Percentiles rank a stretch among this genome's conserved stretches.
These are phyloP conservation scores for Drosophila koepferae DNA, from an alignment of 2,888 invertebrate genomes.

Conservation along the genomic window DNA sequence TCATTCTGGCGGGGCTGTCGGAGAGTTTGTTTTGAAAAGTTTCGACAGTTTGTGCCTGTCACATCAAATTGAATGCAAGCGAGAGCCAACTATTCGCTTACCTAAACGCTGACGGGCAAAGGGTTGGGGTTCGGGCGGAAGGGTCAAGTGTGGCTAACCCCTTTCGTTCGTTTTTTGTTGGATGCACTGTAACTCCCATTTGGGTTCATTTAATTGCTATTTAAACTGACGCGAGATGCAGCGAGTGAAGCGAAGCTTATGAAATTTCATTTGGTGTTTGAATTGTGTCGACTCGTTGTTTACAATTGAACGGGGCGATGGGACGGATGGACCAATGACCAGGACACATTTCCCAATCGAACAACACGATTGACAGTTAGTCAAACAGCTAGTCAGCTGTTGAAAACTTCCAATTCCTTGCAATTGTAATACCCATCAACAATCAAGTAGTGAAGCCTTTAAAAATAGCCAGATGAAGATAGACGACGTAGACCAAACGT, in stretches of 20 bases:
- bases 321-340: constrained; percentile 7
- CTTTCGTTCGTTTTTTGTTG: not conserved
- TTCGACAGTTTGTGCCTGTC: constrained; percentile 71
- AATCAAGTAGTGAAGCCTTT: not conserved
- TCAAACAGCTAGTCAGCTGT: constrained; percentile 11
- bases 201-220: constrained; percentile 71
- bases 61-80: constrained; percentile 45
- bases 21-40: constrained; percentile 66
- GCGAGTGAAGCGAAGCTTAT: constrained; percentile 55
- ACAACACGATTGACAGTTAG: constrained; percentile 61
- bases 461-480: not conserved
- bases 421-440: not conserved
- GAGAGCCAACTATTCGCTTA: constrained; percentile 27
- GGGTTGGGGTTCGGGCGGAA: not conserved
- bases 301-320: constrained; percentile 49
- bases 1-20: not conserved
- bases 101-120: not conserved
- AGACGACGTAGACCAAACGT: not conserved
- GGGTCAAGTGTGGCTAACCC: not conserved
- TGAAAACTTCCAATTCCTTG: not conserved
- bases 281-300: constrained; percentile 55
- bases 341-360: constrained; percentile 70
- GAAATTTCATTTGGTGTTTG: constrained; percentile 75
- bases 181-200: constrained; percentile 10
- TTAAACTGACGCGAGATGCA: constrained; percentile 57